Evolutionary conservation across 2,113 vertebrate genomes (phyloP).

Genomic region (Calyptommatus sinebrachiatus): DNA sequence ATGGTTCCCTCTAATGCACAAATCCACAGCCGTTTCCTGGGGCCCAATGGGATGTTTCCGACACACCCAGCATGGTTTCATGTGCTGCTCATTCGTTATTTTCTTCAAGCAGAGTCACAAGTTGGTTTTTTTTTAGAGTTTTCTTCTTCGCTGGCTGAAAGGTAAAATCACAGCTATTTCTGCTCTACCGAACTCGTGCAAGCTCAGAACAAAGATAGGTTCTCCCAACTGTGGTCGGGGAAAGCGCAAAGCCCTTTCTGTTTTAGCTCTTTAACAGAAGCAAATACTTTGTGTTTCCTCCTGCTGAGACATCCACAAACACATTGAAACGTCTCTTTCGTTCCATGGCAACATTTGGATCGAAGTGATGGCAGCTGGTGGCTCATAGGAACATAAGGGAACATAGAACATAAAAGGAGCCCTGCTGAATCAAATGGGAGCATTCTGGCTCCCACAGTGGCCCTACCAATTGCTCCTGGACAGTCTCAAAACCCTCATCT

Average conservation of each 20-base stretch:
- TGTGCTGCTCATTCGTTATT: neutral
- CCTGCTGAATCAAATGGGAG: neutral
- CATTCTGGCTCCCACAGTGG: too few relatives aligned
- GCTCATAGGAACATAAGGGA: neutral
- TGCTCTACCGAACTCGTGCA: neutral
- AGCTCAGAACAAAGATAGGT: neutral
- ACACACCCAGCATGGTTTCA: neutral
- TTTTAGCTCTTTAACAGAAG: neutral
- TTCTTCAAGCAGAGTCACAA: too few relatives aligned
- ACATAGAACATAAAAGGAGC: neutral
- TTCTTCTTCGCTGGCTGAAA: neutral
- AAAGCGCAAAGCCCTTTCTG: neutral
- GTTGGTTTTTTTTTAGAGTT: too few relatives aligned
- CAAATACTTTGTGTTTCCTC: neutral
- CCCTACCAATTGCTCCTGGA: too few relatives aligned
- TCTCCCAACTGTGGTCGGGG: neutral
- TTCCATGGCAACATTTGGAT: neutral
- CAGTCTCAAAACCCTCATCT: too few relatives aligned
- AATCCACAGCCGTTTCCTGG: neutral
- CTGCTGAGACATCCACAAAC: neutral
- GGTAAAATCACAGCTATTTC: neutral
- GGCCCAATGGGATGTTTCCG: neutral
- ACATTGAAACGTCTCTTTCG: constrained; percentile 5
- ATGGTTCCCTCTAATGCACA: neutral
- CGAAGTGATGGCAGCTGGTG: rapidly evolving